These are phyloP conservation scores for Muricea muricata DNA, from an alignment of 92 coral and sea anemone species.

Conservation along the genomic window DNA sequence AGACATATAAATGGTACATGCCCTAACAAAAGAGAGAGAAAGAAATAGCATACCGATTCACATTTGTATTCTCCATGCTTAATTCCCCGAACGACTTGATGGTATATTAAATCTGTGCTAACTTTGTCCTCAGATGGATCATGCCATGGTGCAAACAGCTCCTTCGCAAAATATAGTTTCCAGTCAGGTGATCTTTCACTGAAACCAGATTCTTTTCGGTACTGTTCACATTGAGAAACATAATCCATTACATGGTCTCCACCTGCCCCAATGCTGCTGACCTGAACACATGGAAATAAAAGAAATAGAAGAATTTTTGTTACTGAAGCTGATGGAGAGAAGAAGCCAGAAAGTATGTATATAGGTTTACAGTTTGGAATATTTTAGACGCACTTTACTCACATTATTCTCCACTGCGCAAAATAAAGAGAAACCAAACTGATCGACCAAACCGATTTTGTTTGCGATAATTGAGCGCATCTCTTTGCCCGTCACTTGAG, in stretches of 20 bases:
- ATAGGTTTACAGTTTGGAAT: neutral
- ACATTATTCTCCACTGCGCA: constrained; percentile 75
- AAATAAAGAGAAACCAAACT: constrained; percentile 87
- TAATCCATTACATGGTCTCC: constrained; percentile 79
- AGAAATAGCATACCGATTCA: constrained; percentile 42
- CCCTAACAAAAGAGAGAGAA: too few relatives aligned
- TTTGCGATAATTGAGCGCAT: constrained; percentile 65
- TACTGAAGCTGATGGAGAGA: too few relatives aligned
- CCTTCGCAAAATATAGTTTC: constrained; percentile 80
- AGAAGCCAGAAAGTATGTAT: too few relatives aligned
- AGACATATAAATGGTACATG: neutral
- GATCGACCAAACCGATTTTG: constrained; percentile 67
- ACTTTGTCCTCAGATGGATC: constrained; percentile 71
- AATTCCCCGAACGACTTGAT: constrained; percentile 83
- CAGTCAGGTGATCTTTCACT: constrained; percentile 68
- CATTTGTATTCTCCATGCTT: constrained; percentile 79
- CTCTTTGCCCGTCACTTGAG: constrained; percentile 77
- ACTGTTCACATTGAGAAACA: constrained; percentile 86
- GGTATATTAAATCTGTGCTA: constrained; percentile 76
- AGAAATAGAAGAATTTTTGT: too few relatives aligned
- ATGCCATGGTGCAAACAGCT: constrained; percentile 75
- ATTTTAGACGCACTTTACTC: neutral
- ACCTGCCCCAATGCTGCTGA: constrained; percentile 86
- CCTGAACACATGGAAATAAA: constrained; percentile 43
- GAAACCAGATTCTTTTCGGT: constrained; percentile 68